Base-by-base conservation (phyloP, 2,113 vertebrate genomes). In the Edolisoma coerulescens region DNA sequence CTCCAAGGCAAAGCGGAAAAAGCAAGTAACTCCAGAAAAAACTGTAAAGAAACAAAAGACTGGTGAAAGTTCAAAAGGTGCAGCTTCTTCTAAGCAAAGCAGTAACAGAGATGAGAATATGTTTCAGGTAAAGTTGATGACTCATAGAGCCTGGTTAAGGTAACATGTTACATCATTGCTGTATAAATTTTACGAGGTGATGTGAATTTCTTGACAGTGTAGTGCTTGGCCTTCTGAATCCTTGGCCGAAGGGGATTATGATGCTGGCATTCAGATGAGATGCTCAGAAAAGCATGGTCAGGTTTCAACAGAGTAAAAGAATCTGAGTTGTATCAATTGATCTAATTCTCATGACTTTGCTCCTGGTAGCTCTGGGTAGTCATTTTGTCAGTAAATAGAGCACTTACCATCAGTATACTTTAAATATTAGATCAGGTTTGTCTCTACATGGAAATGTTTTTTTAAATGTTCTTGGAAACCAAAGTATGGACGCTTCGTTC, bases 41-140 rank as follows among this genome's bases (percentile, higher is more conserved):
- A 98, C 98, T 39, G 96, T 98, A 45, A 99, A 99, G 97, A 99
- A 99, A 80, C 98, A 98, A 80, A 99, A 99, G 95, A 98, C 98
- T 5, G 99, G 99, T 10, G 99, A 99, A 97, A 99, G 98, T 78
- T 99, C 99, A 17, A 99, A 98, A 97, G 98, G 99, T 4, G 95
- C 98, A 24, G 98, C 99, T 26, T 99, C 99, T 13, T 98, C 99
- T 65, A 99, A 98, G 94, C 98, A 98, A 89, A 98, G 98, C 57
- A 97, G 97, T 49, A 97, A 97, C 95, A 98, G 97, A 94, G 98
- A 99, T 3, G 99, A 99, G 92, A 99, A 99, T 97, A 99, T 99
- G 99, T 99, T 99, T 95, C 99, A 99, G 99, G 99, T 99, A 95
- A 94, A 81, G 67, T 9, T 89, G 33, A 30, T 80, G 22, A n/a